Evolutionary conservation across 2,113 vertebrate genomes (phyloP), one percentile per base, ranked within the genome.

Genomic region (Coracopsis vasa): DNA sequence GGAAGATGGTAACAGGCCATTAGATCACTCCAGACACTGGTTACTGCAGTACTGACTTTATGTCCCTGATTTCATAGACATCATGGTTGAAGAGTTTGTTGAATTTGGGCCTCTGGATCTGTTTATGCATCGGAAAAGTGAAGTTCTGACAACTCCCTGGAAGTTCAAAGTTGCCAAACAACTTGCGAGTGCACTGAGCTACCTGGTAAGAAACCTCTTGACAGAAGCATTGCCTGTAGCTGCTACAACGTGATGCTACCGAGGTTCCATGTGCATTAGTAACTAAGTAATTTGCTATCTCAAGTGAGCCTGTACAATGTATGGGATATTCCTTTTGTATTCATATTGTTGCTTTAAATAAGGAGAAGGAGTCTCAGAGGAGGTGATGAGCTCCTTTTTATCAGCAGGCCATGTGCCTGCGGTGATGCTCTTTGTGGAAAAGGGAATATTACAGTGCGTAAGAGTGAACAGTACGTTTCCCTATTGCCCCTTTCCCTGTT

Each of bases 161-260:
- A 99, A 99, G 95, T 99, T 99, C 97, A 99, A 99, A 94, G 99
- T 99, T 72, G 99, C 99, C 96, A 99, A 99, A 80, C 99, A 99
- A 91, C 98, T 99, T 69, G 99, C 99, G 42, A 98, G 99, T 9
- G 99, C 99, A 15, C 98, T 99, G 50, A 99, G 99, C 96, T 99
- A 99, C 97, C 95, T 99, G 98, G 99, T 99, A 96, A 99, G 98
- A 35, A 54, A 23, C 11, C 3, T 4, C 72, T 48, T n/a, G 58
- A 27, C 42, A 16, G 16, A 41, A 66, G 41, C 39, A 3, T 17
- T 64, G 72, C 23, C 42, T 11, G 1, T 6, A 11, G 33, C 87
- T 70, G 35, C 58, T 53, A 41, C 44, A 45, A 0, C 13, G 7
- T 35, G 8, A 20, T 1, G 8, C 37, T 9, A 5, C 23, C 1